Conservation (phyloP, 2,113 vertebrate species). For the Scartelaos histophorus region DNA sequence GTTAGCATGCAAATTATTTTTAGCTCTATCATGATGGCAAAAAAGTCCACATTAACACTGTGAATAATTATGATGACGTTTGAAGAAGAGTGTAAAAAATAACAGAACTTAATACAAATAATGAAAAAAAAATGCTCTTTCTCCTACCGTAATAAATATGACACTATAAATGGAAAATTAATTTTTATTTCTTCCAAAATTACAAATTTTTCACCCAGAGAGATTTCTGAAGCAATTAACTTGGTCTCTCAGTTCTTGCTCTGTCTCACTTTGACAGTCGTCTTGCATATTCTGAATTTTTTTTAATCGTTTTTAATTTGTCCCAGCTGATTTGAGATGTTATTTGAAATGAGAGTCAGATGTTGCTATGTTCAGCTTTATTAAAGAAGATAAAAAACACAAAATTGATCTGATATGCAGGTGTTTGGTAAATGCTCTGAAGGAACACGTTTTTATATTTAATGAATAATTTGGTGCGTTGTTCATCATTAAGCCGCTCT, state of each 20-base stretch:
- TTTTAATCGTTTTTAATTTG: constrained; percentile 10
- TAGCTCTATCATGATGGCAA: too few species aligned
- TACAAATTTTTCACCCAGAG: not conserved
- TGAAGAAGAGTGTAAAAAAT: too few species aligned
- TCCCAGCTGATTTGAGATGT: constrained; percentile 23
- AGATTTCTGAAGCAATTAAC: constrained; percentile 20
- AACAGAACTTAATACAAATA: not conserved
- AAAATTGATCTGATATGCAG: not conserved
- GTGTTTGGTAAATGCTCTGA: not conserved
- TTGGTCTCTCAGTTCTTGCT: constrained; percentile 10
- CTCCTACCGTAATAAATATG: constrained; percentile 10
- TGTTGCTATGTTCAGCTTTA: constrained; percentile 8
- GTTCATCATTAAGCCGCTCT: not conserved
- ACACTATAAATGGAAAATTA: constrained; percentile 13
- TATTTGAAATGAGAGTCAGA: constrained; percentile 17
- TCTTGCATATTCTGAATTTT: constrained; percentile 9
- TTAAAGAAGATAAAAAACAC: not conserved
- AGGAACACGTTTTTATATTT: not conserved
- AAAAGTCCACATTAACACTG: too few species aligned
- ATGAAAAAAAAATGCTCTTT: not conserved
- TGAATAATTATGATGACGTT: too few species aligned
- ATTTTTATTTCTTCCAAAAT: constrained; percentile 15
- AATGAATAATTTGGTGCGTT: not conserved
- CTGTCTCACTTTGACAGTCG: constrained; percentile 6
- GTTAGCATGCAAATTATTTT: too few species aligned